Evolutionary conservation across 2,888 invertebrate genomes (phyloP), one percentile per base, ranked within the genome.

Genomic region (Cylindroiulus punctatus): DNA sequence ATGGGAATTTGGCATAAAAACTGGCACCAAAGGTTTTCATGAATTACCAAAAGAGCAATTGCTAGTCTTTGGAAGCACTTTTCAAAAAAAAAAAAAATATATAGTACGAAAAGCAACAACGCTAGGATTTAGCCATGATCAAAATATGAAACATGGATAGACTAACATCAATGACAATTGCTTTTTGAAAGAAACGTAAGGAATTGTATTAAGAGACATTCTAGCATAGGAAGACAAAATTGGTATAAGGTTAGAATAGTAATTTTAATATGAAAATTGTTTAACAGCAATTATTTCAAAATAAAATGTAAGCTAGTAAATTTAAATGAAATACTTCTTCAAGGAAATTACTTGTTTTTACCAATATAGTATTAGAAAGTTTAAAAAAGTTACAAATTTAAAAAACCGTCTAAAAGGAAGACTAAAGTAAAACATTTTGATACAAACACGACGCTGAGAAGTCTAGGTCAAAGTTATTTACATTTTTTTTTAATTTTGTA

Each of bases 1-100:
- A 22, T 65, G 22, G 65, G 65, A 65, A 65, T 7, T 22, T 65
- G 65, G 65, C 65, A 26, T 65, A 65, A 65, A 22, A 65, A 65
- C 65, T 65, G 65, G 65, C 12, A 65, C 7, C 65, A 26, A 65
- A 52, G 47, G 3, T 57, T n/a, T 26, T 22, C 12, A 65, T 22
- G 22, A 26, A 65, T 26, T 65, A 65, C 10, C 26, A 26, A 65
- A 65, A 65, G 22, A 26, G 26, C 22, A 65, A 8, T 26, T 26
- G 17, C 47, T 47, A 19, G 0, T 65, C 22, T 36, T 26, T 65
- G 65, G 65, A 65, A 65, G 65, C 65, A 65, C 65, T 65, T 65
- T 65, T 65, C 12, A 22, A 65, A 26, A 65, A 65, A 65, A 36
- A 14, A 10, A 12, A 14, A 17, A 1, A 47, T 10, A 47, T 4